phyloP scores from a whole-genome alignment of 2,797 vertebrate genomes.

The Momotus momota region DNA sequence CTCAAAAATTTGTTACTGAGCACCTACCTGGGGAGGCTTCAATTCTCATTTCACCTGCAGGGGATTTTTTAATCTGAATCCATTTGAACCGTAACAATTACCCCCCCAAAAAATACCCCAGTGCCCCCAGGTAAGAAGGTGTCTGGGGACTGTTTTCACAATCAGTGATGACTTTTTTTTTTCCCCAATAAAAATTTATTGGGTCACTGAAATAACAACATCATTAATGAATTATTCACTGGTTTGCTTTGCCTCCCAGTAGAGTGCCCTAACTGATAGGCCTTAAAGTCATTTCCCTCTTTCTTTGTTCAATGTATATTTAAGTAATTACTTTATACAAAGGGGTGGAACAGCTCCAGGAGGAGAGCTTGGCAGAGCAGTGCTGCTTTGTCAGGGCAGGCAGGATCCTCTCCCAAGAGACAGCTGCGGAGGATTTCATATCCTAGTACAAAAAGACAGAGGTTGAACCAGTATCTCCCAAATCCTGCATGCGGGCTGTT shows the following conservation, averaged over 20 bases:
- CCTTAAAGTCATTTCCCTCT: slow-evolving; percentile 48
- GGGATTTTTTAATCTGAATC: neutral
- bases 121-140: neutral
- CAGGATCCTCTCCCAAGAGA: neutral
- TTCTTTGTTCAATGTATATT: slow-evolving; percentile 61
- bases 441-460: neutral
- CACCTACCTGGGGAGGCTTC: neutral
- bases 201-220: neutral
- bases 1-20: neutral
- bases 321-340: slow-evolving; percentile 63
- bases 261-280: slow-evolving; percentile 12
- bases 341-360: slow-evolving; percentile 42
- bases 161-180: neutral
- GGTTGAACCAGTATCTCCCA: neutral
- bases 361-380: slow-evolving; percentile 30
- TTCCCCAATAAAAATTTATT: slow-evolving; percentile 4
- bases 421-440: neutral
- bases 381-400: neutral
- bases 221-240: slow-evolving; percentile 37
- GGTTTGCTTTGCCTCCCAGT: slow-evolving; percentile 27
- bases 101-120: neutral
- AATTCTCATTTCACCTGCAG: neutral
- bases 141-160: neutral
- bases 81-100: neutral
- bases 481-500: neutral